Evolutionary conservation across 2,888 invertebrate genomes (phyloP).

Genomic region (Protonemura montana): DNA sequence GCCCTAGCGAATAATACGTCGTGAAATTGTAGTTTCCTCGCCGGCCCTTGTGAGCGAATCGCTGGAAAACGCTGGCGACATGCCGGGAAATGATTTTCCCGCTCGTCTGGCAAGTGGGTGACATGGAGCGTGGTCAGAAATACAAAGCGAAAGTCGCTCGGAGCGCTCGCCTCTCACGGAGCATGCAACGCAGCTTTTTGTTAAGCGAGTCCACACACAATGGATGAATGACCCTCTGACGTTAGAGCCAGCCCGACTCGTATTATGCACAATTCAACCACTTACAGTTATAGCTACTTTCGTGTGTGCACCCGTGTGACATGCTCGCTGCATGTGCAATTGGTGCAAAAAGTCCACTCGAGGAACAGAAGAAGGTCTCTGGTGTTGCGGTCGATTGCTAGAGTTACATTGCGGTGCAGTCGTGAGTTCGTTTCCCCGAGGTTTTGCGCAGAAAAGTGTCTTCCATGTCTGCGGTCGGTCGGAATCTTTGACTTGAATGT

Average conservation of each 20-base stretch:
- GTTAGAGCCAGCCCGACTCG: neutral
- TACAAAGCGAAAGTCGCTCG: neutral
- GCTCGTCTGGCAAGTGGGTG: neutral
- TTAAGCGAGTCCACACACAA: neutral
- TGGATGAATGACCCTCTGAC: neutral
- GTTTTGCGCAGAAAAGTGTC: neutral
- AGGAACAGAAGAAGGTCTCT: neutral
- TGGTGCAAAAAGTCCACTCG: neutral
- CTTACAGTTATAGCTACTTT: neutral
- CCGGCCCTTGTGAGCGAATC: too few relatives aligned
- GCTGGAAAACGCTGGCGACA: too few relatives aligned
- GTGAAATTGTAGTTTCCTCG: too few relatives aligned
- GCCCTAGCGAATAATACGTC: too few relatives aligned
- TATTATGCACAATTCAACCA: slow-evolving; percentile 7
- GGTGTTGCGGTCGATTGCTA: neutral
- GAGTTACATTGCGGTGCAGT: neutral
- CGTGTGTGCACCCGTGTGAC: neutral
- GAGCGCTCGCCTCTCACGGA: neutral
- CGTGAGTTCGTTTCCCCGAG: neutral
- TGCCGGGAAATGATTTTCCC: neutral
- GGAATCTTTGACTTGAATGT: neutral
- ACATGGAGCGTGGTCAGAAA: neutral
- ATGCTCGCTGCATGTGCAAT: neutral
- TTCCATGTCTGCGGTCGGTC: neutral
- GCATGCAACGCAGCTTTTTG: neutral